These are phyloP conservation scores for Betta splendens DNA, from an alignment of 2,797 vertebrate genomes.

Conservation along the genomic window DNA sequence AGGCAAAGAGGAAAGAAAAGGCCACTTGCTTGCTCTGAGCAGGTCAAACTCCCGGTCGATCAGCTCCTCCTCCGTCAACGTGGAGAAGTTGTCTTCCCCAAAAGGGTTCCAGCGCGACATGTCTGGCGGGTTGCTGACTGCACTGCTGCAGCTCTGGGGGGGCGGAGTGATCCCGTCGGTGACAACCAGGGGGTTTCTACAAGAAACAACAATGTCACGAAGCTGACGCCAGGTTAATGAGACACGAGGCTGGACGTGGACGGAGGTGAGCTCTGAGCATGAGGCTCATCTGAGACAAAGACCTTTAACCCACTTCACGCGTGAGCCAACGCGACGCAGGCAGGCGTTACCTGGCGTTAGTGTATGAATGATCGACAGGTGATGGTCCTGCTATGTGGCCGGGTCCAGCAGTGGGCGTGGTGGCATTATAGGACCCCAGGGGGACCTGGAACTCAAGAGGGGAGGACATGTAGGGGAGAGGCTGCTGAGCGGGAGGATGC, in stretches of 20 bases:
- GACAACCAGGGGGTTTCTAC: slow-evolving; percentile 80
- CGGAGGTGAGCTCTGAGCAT: not conserved
- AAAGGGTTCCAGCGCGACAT: slow-evolving; percentile 99
- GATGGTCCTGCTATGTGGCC: slow-evolving; percentile 67
- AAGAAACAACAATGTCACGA: not conserved
- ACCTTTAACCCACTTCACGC: no score
- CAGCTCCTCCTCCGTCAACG: slow-evolving; percentile 95
- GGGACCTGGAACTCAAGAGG: slow-evolving; percentile 89
- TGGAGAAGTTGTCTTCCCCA: slow-evolving; percentile 98
- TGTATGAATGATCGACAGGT: slow-evolving; percentile 77
- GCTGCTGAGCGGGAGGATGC: slow-evolving; percentile 80
- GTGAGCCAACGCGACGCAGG: no score
- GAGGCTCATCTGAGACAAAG: no score
- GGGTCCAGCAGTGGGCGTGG: slow-evolving; percentile 61
- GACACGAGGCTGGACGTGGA: not conserved
- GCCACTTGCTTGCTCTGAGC: slow-evolving; percentile 97
- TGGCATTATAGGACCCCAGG: slow-evolving; percentile 80
- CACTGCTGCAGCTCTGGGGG: slow-evolving; percentile 77
- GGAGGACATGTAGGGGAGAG: slow-evolving; percentile 86
- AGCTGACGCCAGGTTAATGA: not conserved
- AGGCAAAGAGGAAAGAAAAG: no score
- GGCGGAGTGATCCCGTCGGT: slow-evolving; percentile 78
- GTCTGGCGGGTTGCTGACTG: slow-evolving; percentile 88
- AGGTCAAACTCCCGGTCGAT: slow-evolving; percentile 97
- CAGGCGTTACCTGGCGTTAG: slow-evolving; percentile 80